These are phyloP conservation scores for Pseudochirops corinnae DNA, from an alignment of 2,797 vertebrate species.

Conservation along the genomic window DNA sequence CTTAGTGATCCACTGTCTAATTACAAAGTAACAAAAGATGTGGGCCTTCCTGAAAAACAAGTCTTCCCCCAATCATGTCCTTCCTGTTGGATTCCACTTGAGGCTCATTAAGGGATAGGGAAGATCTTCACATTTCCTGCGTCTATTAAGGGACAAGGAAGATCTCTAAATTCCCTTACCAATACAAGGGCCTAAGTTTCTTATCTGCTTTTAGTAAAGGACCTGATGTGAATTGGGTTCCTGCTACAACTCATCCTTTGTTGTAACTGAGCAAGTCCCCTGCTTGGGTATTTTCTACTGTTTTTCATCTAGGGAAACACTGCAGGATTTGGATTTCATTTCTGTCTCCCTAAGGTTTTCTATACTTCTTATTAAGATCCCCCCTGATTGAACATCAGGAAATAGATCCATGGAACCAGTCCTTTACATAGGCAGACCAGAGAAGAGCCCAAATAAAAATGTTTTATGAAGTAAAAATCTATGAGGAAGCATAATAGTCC, in stretches of 20 bases:
- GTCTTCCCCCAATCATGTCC: no score
- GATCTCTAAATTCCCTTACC: no score
- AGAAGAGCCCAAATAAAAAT: neutral
- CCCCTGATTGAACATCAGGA: neutral
- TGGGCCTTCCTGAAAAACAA: no score
- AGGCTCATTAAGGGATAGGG: no score
- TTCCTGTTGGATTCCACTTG: no score
- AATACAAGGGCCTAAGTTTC: no score
- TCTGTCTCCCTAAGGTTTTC: neutral
- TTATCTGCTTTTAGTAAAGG: neutral
- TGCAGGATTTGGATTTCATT: neutral
- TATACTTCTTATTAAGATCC: no score
- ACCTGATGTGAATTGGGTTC: neutral
- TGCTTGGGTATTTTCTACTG: neutral
- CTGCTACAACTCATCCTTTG: neutral
- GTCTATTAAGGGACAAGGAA: no score
- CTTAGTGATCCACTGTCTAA: no score
- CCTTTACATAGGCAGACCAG: neutral
- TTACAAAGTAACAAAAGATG: no score
- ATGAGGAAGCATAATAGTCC: neutral
- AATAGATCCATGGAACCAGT: neutral
- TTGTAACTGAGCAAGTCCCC: neutral
- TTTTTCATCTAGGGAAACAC: neutral
- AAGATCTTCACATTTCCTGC: no score
- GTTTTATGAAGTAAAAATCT: conserved; percentile 9